phyloP scores from a whole-genome alignment of 2,113 vertebrate species.

The Symphodus melops region DNA sequence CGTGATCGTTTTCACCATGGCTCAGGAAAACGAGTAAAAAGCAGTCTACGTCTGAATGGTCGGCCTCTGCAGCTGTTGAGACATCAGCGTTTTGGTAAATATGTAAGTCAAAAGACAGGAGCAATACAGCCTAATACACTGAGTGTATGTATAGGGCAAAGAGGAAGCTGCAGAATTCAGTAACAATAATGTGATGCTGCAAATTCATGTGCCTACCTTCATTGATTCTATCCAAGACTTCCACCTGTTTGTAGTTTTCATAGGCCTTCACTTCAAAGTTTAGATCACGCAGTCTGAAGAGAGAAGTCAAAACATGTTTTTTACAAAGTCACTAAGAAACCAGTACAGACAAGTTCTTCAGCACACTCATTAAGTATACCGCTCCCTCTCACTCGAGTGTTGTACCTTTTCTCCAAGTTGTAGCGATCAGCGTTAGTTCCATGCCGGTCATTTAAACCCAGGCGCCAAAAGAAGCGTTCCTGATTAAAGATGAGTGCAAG shows the following conservation, averaged over 20 bases:
- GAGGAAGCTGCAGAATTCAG: background rate
- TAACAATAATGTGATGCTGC: too few species aligned
- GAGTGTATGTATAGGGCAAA: background rate
- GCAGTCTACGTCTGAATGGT: slow-evolving; percentile 90
- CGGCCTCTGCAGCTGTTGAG: slow-evolving; percentile 80
- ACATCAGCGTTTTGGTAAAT: slow-evolving; percentile 11
- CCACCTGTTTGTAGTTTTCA: slow-evolving; percentile 82
- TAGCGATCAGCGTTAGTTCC: slow-evolving; percentile 88
- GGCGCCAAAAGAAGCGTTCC: slow-evolving; percentile 89
- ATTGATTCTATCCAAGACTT: slow-evolving; percentile 79
- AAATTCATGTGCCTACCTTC: slow-evolving; percentile 80
- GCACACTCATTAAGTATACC: background rate
- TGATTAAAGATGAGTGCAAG: slow-evolving; percentile 95
- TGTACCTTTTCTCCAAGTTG: slow-evolving; percentile 86
- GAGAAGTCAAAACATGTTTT: slow-evolving; percentile 3
- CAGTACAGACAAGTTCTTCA: slow-evolving; percentile 5
- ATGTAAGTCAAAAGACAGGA: background rate
- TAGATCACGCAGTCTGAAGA: slow-evolving; percentile 82
- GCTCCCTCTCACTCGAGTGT: background rate
- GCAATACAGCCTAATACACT: background rate
- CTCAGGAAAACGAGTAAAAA: slow-evolving; percentile 94
- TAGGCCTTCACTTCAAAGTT: slow-evolving; percentile 89
- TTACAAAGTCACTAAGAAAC: background rate
- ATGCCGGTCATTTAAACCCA: slow-evolving; percentile 77
- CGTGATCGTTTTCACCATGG: slow-evolving; percentile 89